These are phyloP conservation scores for Brenthis hecate DNA, from an alignment of 2,888 invertebrate species.

Conservation along the genomic window DNA sequence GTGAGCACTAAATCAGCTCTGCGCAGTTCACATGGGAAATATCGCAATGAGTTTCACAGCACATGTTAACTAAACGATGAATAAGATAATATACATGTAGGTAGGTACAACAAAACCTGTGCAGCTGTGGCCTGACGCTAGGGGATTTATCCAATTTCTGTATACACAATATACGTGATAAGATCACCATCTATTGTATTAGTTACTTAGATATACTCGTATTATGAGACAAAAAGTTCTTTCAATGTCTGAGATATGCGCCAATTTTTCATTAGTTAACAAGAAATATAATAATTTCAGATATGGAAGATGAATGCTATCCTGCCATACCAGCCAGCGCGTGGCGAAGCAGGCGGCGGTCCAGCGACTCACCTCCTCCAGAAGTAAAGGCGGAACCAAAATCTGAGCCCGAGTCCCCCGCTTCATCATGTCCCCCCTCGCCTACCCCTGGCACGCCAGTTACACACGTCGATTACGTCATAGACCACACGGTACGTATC, in stretches of 20 bases:
- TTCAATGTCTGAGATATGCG: background rate
- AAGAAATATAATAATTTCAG: constrained; percentile 71
- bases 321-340: constrained; percentile 88
- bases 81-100: constrained; percentile 3
- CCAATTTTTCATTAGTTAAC: background rate
- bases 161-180: no score
- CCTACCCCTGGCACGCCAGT: constrained; percentile 84
- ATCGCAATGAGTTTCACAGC: constrained; percentile 8
- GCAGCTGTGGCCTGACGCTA: no score
- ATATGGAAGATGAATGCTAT: constrained; percentile 95
- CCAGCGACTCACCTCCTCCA: constrained; percentile 60
- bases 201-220: no score
- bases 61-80: constrained; percentile 5
- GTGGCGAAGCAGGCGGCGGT: constrained; percentile 69
- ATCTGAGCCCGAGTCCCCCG: constrained; percentile 87
- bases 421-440: constrained; percentile 87
- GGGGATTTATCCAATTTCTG: no score
- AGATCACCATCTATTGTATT: no score
- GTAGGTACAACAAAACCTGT: no score
- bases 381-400: constrained; percentile 90
- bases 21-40: constrained; percentile 13
- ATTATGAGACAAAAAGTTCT: background rate
- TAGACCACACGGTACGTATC: constrained; percentile 83
- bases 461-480: constrained; percentile 83
- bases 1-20: background rate